phyloP scores from a whole-genome alignment of 92 coral and sea anemone species.

The Chrysogorgia sp. region DNA sequence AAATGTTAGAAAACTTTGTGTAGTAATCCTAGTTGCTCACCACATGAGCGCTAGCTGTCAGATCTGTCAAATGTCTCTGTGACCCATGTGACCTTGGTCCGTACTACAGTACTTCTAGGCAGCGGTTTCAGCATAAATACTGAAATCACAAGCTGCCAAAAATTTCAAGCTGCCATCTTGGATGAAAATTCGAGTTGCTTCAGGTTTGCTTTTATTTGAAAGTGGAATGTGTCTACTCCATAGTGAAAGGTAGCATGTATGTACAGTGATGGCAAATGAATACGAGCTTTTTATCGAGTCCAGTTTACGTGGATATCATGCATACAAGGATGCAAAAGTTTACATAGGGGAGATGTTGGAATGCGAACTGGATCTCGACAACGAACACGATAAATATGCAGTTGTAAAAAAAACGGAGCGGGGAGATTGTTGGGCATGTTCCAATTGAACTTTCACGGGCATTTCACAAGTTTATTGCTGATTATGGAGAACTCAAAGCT shows the following conservation, averaged over 20 bases:
- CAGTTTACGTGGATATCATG: slow-evolving; percentile 43
- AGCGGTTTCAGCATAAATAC: too few relatives aligned
- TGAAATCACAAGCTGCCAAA: too few relatives aligned
- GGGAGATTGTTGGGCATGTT: slow-evolving; percentile 40
- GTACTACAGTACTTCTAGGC: too few relatives aligned
- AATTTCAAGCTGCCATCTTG: too few relatives aligned
- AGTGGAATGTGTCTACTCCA: slow-evolving; percentile 17
- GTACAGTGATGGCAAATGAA: slow-evolving; percentile 36
- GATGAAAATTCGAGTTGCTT: too few relatives aligned
- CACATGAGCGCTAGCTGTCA: too few relatives aligned
- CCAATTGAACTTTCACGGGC: slow-evolving; percentile 50
- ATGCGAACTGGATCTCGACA: slow-evolving; percentile 29
- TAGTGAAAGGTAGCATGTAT: slow-evolving; percentile 13
- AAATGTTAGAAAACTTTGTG: background rate
- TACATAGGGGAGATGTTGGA: slow-evolving; percentile 30
- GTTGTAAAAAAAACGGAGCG: background rate
- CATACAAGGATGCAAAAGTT: slow-evolving; percentile 32
- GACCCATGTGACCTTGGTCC: too few relatives aligned
- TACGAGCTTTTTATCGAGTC: slow-evolving; percentile 36
- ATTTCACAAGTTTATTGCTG: slow-evolving; percentile 46
- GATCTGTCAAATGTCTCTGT: too few relatives aligned
- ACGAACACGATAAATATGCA: slow-evolving; percentile 34
- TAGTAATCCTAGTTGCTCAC: slow-evolving; percentile 10
- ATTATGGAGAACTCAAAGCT: slow-evolving; percentile 63
- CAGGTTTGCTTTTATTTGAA: slow-evolving; percentile 14